Base-by-base conservation (phyloP, 1,140 invertebrate genomes). In the Megalonaias nervosa region DNA sequence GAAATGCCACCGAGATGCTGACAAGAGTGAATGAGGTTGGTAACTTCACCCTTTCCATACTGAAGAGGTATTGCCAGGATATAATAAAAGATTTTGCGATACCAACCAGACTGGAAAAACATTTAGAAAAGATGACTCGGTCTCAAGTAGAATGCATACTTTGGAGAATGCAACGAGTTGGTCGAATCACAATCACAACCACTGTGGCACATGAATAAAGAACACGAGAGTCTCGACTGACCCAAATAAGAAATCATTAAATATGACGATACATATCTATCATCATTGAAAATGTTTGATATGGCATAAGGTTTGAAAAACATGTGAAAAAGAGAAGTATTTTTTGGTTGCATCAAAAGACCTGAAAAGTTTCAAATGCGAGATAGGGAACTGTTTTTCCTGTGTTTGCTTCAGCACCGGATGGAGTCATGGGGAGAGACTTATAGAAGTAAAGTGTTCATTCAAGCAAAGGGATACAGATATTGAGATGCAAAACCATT, bases 371-470 rank as follows among this genome's bases (percentile, higher is more conserved):
- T 58, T 68, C 13, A n/a, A 56, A 12, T 4, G 56, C 19, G 12
- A 61, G 26, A 67, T 26, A 15, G 73, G 68, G 73, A 64, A 26
- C 38, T 23, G 55, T 58, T 31, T 75, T 64, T 56, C 48, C 75
- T n/a, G 14, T 77, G 21, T 59, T 77, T 31, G 75, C 68, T 13
- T 67, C 75, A 4, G 38, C 66, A 58, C 48, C 75, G 11, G 69
- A 77, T 62, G 59, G 61, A 17, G 75, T 57, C 67, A 77, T 57
- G 60, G 60, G 16, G 68, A 65, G 23, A 67, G 68, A n/a, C 38
- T 71, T 31, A 23, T 71, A 12, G 75, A 77, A 66, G 56, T 77
- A 15, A 77, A 77, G 21, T 59, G 75, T 38, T 56, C 66, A 60
- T 75, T 61, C 38, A 75, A 75, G 48, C 67, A 77, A 19, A 71